phyloP scores from a whole-genome alignment of 2,113 vertebrate genomes.

The Melanerpes aurifrons region DNA sequence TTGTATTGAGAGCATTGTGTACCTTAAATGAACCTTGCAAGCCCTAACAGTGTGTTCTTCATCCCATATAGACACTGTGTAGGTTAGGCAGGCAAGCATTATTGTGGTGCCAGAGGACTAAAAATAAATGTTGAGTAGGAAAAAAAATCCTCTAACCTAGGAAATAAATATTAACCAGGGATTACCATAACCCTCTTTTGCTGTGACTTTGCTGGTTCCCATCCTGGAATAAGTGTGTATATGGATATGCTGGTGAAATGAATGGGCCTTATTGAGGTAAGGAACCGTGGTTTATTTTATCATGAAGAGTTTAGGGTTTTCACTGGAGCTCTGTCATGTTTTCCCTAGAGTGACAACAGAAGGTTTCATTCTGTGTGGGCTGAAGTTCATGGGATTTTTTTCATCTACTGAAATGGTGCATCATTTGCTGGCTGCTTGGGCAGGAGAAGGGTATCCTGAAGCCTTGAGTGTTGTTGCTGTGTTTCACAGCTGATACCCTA shows the following conservation, averaged over 20 bases:
- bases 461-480: neutral
- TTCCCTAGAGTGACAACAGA: neutral
- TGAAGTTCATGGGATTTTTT: neutral
- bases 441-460: neutral
- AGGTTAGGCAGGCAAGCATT: neutral
- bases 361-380: neutral
- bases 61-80: neutral
- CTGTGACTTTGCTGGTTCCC: slow-evolving; percentile 19
- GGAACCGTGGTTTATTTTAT: neutral
- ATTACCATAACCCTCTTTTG: neutral
- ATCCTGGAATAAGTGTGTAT: neutral
- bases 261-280: neutral
- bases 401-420: neutral
- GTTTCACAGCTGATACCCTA: neutral
- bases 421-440: neutral
- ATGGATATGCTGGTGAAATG: neutral
- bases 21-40: slow-evolving; percentile 26
- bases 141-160: neutral
- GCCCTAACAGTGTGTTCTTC: neutral
- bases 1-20: neutral
- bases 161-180: slow-evolving; percentile 2
- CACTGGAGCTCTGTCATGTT: neutral
- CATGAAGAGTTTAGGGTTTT: neutral
- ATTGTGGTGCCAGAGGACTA: neutral
- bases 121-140: neutral